Percentiles rank a stretch among this genome's conserved stretches.
Conservation (phyloP, 2,113 vertebrate genomes). For the Onychorhynchus coronatus region DNA sequence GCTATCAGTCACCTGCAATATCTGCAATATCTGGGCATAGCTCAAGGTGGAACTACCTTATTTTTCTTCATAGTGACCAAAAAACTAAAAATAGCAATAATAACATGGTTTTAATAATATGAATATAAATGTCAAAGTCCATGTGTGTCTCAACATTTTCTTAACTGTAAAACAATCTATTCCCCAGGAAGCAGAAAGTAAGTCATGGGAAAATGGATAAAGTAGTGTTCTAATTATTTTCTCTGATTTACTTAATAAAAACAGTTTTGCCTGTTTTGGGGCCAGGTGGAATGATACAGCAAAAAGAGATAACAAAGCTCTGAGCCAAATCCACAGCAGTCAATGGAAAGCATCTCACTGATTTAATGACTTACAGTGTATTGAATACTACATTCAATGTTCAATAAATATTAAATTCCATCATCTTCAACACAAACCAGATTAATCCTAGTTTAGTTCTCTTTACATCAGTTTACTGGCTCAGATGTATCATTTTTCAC, state of each 20-base stretch:
- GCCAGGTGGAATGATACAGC: background rate
- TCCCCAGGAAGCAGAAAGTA: background rate
- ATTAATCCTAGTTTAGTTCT: background rate
- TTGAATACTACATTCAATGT: background rate
- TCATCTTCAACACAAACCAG: background rate
- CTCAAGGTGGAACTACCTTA: constrained; percentile 30
- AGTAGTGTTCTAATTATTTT: background rate
- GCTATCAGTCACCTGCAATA: background rate
- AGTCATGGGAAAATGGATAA: background rate
- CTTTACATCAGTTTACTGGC: background rate
- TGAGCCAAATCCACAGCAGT: background rate
- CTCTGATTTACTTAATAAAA: background rate
- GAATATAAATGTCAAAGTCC: background rate
- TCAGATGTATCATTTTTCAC: background rate
- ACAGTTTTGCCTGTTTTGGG: background rate
- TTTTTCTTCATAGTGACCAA: background rate
- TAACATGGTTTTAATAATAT: background rate
- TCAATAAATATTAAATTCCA: background rate
- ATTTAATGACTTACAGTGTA: background rate
- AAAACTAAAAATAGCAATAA: background rate
- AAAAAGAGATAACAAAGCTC: background rate
- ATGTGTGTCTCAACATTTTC: background rate
- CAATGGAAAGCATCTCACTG: background rate
- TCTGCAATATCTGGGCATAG: background rate
- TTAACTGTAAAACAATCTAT: background rate